phyloP scores from a whole-genome alignment of 1,140 invertebrate genomes.

The Orchesella cincta region DNA sequence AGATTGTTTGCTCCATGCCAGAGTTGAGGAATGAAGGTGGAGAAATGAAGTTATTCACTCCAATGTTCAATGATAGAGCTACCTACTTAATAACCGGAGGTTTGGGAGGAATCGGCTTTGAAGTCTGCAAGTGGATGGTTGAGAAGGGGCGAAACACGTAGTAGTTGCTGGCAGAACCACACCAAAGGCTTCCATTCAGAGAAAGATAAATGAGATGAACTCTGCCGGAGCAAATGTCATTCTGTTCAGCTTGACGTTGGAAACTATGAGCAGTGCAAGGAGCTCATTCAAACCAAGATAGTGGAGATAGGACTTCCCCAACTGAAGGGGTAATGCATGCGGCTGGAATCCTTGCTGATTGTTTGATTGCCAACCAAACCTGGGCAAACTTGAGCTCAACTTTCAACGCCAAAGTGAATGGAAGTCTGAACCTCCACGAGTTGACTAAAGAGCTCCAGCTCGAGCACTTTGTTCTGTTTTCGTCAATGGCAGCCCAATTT shows the following conservation, averaged over 20 bases:
- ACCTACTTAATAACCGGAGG: too few species aligned
- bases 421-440: constrained; percentile 5
- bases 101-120: too few species aligned
- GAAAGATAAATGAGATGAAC: too few species aligned
- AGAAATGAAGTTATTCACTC: too few species aligned
- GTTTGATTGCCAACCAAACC: neutral
- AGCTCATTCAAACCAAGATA: neutral
- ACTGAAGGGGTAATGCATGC: neutral
- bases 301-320: neutral
- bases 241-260: neutral
- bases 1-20: too few species aligned
- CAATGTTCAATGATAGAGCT: too few species aligned
- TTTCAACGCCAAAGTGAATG: neutral
- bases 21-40: too few species aligned
- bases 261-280: neutral
- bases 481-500: neutral
- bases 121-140: too few species aligned
- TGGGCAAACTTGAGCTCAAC: neutral
- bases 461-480: constrained; percentile 15
- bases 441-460: neutral
- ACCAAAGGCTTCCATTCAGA: too few species aligned
- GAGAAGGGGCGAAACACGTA: too few species aligned
- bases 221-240: neutral
- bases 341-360: neutral
- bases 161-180: too few species aligned